A percentile compares a stretch with the other conserved stretches of the same genome.
Evolutionary conservation across 2,113 vertebrate species (phyloP).

Genomic region (Chloropsis hardwickii): DNA sequence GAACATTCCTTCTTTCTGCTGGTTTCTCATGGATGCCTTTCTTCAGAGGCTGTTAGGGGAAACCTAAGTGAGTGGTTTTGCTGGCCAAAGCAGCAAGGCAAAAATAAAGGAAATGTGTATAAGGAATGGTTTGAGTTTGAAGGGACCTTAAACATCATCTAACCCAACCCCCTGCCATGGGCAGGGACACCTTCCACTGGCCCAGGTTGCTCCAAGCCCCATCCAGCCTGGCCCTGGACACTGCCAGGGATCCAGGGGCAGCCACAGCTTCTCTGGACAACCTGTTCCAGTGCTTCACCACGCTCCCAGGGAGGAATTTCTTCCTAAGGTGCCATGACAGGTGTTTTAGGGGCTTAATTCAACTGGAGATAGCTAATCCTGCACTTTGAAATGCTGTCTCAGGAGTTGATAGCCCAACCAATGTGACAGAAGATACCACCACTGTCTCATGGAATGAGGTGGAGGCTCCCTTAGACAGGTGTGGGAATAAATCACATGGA

Average conservation of each 20-base stretch:
- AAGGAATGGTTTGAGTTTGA: background rate
- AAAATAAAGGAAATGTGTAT: background rate
- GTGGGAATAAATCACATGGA: background rate
- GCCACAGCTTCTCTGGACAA: background rate
- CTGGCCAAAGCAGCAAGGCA: background rate
- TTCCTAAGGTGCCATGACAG: background rate
- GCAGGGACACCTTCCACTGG: background rate
- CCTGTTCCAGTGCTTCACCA: background rate
- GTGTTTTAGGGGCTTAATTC: background rate
- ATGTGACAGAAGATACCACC: conserved; percentile 77
- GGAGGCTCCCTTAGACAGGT: conserved; percentile 71
- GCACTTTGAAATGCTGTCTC: background rate
- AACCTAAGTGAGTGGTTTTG: background rate
- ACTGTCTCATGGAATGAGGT: conserved; percentile 75
- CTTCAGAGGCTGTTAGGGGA: background rate
- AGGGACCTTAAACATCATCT: background rate
- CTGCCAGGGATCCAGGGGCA: background rate
- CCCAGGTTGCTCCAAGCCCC: background rate
- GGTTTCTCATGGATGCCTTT: background rate
- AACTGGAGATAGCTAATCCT: background rate
- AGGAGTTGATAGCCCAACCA: conserved; percentile 70
- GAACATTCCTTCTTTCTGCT: background rate
- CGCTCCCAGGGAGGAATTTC: background rate
- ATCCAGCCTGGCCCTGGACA: background rate
- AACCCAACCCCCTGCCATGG: background rate